Evolutionary conservation across 35 echinoderm and acorn worm genomes (phyloP).

Genomic region (Ophioderma brevispina): DNA sequence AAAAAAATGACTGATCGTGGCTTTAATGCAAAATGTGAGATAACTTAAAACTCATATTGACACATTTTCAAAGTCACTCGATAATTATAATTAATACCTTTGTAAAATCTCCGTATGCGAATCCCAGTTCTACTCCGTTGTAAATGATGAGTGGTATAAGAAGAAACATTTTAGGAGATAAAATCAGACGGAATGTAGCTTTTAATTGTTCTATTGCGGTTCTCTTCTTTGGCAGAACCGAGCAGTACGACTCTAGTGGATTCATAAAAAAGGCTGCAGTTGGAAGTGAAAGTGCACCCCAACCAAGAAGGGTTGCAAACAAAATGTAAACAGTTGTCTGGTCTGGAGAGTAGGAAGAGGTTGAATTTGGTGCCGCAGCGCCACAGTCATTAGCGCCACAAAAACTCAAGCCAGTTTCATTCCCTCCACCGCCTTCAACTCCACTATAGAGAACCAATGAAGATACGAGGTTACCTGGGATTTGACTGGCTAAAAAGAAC

Average conservation of each 20-base stretch:
- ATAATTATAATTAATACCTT: too few species aligned
- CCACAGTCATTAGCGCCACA: not conserved
- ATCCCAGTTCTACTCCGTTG: slow-evolving; percentile 62
- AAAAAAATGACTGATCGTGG: too few species aligned
- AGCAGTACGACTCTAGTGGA: not conserved
- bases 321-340: not conserved
- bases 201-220: not conserved
- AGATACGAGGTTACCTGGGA: slow-evolving; percentile 42
- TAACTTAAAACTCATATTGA: too few species aligned
- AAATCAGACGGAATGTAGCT: slow-evolving; percentile 30
- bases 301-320: slow-evolving; percentile 23
- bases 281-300: slow-evolving; percentile 19
- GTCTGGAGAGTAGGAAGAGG: not conserved
- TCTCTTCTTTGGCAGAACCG: not conserved
- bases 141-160: slow-evolving; percentile 63
- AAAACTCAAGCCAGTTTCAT: not conserved
- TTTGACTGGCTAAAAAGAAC: slow-evolving; percentile 36
- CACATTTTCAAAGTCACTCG: too few species aligned
- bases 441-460: not conserved
- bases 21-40: too few species aligned
- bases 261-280: slow-evolving; percentile 45
- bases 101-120: slow-evolving; percentile 60
- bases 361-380: not conserved
- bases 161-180: slow-evolving; percentile 9
- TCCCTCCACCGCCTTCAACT: not conserved